These are phyloP conservation scores for Drosophila parthenogenetica DNA, from an alignment of 2,888 invertebrate species.

Conservation along the genomic window DNA sequence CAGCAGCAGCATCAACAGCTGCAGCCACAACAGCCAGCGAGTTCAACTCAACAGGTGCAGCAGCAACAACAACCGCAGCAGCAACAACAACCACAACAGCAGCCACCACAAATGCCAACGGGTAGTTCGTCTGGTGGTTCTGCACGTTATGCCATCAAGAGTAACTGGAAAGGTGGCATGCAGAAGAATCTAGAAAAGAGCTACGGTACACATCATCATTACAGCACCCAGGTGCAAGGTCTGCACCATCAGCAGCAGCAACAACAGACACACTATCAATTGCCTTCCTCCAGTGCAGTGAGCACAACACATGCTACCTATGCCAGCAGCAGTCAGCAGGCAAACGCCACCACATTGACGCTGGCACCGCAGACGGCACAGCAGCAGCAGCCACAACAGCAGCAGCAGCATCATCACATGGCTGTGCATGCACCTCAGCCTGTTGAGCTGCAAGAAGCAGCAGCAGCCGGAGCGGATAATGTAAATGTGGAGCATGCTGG, in stretches of 20 bases:
- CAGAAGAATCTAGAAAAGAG: slow-evolving; percentile 81
- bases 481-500: slow-evolving; percentile 57
- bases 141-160: slow-evolving; percentile 76
- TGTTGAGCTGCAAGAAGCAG: slow-evolving; percentile 56
- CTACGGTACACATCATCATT: slow-evolving; percentile 81
- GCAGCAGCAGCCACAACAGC: slow-evolving; percentile 71
- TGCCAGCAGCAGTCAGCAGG: slow-evolving; percentile 55
- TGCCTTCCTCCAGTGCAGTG: slow-evolving; percentile 81
- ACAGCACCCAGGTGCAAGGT: slow-evolving; percentile 72
- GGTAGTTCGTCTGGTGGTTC: slow-evolving; percentile 48
- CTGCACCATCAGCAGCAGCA: slow-evolving; percentile 62
- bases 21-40: slow-evolving; percentile 65
- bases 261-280: slow-evolving; percentile 77
- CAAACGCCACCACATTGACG: slow-evolving; percentile 67
- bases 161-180: slow-evolving; percentile 78
- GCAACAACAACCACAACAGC: slow-evolving; percentile 27
- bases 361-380: slow-evolving; percentile 47
- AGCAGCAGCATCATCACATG: slow-evolving; percentile 68
- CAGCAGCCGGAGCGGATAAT: slow-evolving; percentile 24
- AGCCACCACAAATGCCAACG: slow-evolving; percentile 49
- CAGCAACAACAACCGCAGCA: slow-evolving; percentile 43
- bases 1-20: slow-evolving; percentile 70
- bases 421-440: slow-evolving; percentile 60
- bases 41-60: slow-evolving; percentile 68
- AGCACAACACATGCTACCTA: slow-evolving; percentile 81